Evolutionary conservation across 2,113 vertebrate species (phyloP), one percentile per base, ranked within the genome.

Genomic region (Myrmecobius fasciatus): DNA sequence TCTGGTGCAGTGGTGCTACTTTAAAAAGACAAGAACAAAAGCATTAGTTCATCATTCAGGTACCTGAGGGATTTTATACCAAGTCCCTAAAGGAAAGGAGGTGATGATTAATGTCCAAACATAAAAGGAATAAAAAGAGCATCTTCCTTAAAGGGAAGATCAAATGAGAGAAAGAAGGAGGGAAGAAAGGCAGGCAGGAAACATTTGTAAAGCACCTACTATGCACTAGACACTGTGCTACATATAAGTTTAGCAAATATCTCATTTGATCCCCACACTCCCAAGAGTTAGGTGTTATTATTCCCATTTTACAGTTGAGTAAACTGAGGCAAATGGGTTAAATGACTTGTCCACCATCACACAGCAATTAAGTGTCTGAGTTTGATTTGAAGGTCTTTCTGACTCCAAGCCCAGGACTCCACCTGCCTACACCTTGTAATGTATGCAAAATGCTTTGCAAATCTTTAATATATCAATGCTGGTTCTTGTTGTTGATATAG

Each of bases 1-100:
- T 60, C 43, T 31, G 54, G 67, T 36, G 26, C n/a, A 89, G 56
- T 83, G 92, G 93, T 92, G 47, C 6, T 75, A 83, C 52, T 43
- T 28, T 43, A n/a, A 75, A 67, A 67, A 67, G 60, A n/a, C 67
- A 83, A 43, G 89, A 92, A 94, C 89, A 36, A 28, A 0, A 52
- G 90, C 12, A 46, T 75, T 17, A 25, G 52, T 96, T 47, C n/a
- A 25, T 56, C 91, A 90, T 20, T 24, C n/a, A 26, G 26, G 94
- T 91, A 90, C 93, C 92, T 89, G 92, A 28, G 49, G 92, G 53
- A 67, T 60, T 28, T 10, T 94, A 91, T 60, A 48, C 2, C 49
- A 26, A 20, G 54, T 94, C 53, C 90, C 89, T 67, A 96, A 94
- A 97, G 88, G 92, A 90, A 94, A 67, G 11, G 17, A 24, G 31